Conservation (phyloP, 2,113 vertebrate species). For the Haliaeetus leucogaster region DNA sequence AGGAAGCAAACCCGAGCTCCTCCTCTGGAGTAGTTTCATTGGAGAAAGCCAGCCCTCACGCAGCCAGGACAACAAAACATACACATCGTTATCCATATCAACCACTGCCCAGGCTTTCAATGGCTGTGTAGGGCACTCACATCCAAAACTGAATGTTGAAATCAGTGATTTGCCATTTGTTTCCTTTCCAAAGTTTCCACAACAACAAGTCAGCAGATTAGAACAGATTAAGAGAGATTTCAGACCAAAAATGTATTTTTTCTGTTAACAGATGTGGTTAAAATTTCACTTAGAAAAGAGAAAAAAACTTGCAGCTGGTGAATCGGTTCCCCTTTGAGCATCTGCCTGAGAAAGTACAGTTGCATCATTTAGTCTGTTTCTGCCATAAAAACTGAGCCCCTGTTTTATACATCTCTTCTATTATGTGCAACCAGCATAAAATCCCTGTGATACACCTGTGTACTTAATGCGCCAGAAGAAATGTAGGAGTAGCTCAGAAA, state of each 20-base stretch:
- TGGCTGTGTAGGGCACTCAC: not conserved
- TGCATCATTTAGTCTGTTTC: not conserved
- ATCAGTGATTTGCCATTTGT: not conserved
- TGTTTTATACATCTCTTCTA: not conserved
- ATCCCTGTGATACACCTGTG: not conserved
- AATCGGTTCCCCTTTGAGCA: fast-evolving
- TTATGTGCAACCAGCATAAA: not conserved
- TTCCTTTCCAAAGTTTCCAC: not conserved
- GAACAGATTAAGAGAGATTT: not conserved
- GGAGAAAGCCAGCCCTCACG: not conserved
- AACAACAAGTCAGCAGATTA: not conserved
- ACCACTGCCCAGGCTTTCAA: not conserved
- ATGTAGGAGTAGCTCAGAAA: not conserved
- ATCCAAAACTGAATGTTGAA: not conserved
- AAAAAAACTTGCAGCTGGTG: not conserved
- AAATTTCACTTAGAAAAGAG: not conserved
- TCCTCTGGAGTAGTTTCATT: not conserved
- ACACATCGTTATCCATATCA: not conserved
- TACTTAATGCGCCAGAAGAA: not conserved
- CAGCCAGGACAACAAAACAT: not conserved
- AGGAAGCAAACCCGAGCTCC: not conserved
- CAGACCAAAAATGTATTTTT: not conserved
- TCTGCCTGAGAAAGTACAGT: not conserved
- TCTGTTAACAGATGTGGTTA: not conserved
- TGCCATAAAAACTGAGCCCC: not conserved